Evolutionary conservation across 2,113 vertebrate genomes (phyloP), one percentile per base, ranked within the genome.

Genomic region (Falco punctatus): DNA sequence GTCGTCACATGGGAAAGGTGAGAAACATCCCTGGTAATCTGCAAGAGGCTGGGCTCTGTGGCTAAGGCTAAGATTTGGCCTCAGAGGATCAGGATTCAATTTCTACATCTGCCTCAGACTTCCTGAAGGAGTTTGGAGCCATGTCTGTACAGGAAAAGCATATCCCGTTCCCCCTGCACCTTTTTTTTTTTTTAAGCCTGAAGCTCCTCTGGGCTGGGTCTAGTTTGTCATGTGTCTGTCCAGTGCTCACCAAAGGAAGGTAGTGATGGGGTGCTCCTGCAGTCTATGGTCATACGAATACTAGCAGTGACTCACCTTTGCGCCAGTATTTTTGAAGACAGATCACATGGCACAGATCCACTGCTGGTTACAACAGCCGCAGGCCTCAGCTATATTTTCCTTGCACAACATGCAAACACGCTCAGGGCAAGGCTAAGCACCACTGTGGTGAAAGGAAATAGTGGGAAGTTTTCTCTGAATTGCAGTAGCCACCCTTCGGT

Each of bases 71-170:
- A 91, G 57, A 93, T 65, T 71, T 57, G 75, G 75, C 32, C 67
- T 86, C 75, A 71, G 33, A 81, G 35, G 35, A 95, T 71, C 35
- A 81, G 57, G 44, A 92, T 86, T 90, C 51, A 88, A 44, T 78
- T 88, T 74, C 73, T 44, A 92, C 48, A 49, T 78, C 59, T 93
- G 75, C 22, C 77, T 81, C 83, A 92, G 80, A 57, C 72, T 95
- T 96, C 73, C 71, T 46, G 19, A 24, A 58, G n/a, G 64, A 92
- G 67, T 73, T 73, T 51, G n/a, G 26, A 95, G 46, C 11, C 24
- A 49, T 3, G 33, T 38, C 65, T 78, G 17, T 58, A 44, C 6
- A 92, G 57, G 30, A 93, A 92, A 94, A 75, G 12, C 26, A 65
- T 16, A 5, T 52, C 28, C 40, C 5, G 1, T 55, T 79, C 26